Base-by-base conservation (phyloP, 2,888 invertebrate genomes). In the Yponomeuta evonymella region DNA sequence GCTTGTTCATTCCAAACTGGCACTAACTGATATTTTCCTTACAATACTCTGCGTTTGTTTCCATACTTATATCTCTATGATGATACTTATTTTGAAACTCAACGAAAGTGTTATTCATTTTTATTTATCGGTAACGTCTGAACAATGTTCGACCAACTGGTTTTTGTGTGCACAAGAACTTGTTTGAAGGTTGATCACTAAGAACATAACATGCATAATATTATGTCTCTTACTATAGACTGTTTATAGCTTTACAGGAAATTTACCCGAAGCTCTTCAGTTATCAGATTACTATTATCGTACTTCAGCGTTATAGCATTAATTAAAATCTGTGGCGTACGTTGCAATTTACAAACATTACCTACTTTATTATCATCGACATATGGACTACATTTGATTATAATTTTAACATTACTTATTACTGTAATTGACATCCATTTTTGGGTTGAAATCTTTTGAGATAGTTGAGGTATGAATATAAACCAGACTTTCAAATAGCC, bases 401-500 rank as follows among this genome's bases (percentile, higher is more conserved):
- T 65, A 23, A 65, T 65, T 33, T 65, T 33, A 11, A 30, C 6
- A 65, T 30, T 29, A 30, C 29, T 65, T 8, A 65, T 65, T 65
- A 4, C 3, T 29, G 30, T 65, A 65, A 65, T 30, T 65, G 23
- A 23, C 30, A 64, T 4, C 1, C 23, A n/a, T 23, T n/a, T 23
- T 64, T 64, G n/a, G 65, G 29, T n/a, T 30, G 65, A 8, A 65
- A 65, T 12, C 2, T 65, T 29, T 65, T 65, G 65, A 65, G 30
- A 58, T 15, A 58, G 51, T 58, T 58, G 51, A 12, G 51, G 51
- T 58, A 58, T 48, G 58, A 68, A 68, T 68, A 23, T 48, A 80
- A 84, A 81, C 80, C 75, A 79, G 76, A 82, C 86, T 85, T 82
- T 86, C 86, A 70, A 83, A 82, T 75, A 81, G 78, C 86, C 86